Conservation (phyloP, 2,797 vertebrate genomes). For the Argya squamiceps region DNA sequence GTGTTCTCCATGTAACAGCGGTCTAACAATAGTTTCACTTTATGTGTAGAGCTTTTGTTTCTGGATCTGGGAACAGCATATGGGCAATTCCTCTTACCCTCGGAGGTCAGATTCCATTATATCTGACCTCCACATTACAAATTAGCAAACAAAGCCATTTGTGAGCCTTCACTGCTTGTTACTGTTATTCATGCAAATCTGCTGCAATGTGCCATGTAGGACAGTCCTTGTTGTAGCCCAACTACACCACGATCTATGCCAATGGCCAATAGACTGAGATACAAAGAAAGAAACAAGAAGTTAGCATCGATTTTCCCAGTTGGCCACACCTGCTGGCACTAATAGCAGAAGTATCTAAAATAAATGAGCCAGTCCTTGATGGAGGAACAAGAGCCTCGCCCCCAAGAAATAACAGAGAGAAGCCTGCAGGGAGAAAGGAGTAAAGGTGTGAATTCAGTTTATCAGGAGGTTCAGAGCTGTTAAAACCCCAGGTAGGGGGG, state of each 20-base stretch:
- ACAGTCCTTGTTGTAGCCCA: background rate
- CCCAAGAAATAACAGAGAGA: background rate
- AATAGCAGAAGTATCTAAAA: background rate
- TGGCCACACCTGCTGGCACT: background rate
- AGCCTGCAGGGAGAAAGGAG: background rate
- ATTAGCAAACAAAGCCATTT: constrained; percentile 64
- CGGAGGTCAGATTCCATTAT: constrained; percentile 68
- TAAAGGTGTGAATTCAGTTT: background rate
- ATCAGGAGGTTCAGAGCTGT: background rate
- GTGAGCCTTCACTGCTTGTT: constrained; percentile 46
- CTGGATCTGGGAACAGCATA: constrained; percentile 62
- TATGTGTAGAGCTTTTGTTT: constrained; percentile 63
- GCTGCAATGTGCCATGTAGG: constrained; percentile 10
- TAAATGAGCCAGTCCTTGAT: background rate
- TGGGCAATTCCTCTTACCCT: constrained; percentile 60
- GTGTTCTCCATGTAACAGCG: constrained; percentile 27
- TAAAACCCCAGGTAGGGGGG: fast-evolving
- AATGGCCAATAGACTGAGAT: background rate
- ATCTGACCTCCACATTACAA: constrained; percentile 53
- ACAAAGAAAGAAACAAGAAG: background rate
- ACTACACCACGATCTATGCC: background rate
- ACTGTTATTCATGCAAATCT: constrained; percentile 49
- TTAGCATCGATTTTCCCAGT: background rate
- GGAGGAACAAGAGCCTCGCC: background rate
- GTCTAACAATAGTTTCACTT: constrained; percentile 58